Evolutionary conservation across 2,888 invertebrate species (phyloP).

Genomic region (Diaprepes abbreviatus): DNA sequence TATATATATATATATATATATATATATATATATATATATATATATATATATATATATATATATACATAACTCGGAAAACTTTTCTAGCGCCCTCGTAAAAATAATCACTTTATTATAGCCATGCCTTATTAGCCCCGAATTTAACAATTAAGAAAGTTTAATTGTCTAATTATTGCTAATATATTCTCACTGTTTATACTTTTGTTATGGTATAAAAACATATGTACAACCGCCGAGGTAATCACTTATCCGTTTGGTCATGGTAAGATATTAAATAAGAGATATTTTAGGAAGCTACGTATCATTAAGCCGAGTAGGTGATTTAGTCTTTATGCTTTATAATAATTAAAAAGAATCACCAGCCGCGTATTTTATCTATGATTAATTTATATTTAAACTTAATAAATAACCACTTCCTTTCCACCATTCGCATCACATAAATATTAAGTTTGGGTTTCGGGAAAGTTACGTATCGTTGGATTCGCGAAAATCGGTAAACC

Average conservation of each 20-base stretch:
- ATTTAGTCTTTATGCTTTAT: not conserved
- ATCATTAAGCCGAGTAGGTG: not conserved
- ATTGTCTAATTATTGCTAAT: no score
- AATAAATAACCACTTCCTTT: slow-evolving; percentile 4
- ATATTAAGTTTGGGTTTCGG: not conserved
- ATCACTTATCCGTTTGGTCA: not conserved
- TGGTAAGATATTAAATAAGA: slow-evolving; percentile 25
- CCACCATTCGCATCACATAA: not conserved
- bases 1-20: no score
- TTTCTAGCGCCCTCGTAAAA: no score
- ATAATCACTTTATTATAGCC: no score
- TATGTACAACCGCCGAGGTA: not conserved
- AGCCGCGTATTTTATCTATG: not conserved
- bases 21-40: no score
- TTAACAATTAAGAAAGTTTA: no score
- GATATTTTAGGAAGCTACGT: slow-evolving; percentile 24
- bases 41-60: no score
- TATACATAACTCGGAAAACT: no score
- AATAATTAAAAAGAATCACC: not conserved
- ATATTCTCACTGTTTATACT: no score
- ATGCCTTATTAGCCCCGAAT: no score
- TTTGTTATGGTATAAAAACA: not conserved
- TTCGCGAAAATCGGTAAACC: not conserved
- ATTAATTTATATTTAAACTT: not conserved
- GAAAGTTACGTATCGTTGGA: not conserved